Percentiles rank a stretch among this genome's conserved stretches.
Evolutionary conservation across 2,113 vertebrate genomes (phyloP).

Genomic region (Diadophis punctatus): DNA sequence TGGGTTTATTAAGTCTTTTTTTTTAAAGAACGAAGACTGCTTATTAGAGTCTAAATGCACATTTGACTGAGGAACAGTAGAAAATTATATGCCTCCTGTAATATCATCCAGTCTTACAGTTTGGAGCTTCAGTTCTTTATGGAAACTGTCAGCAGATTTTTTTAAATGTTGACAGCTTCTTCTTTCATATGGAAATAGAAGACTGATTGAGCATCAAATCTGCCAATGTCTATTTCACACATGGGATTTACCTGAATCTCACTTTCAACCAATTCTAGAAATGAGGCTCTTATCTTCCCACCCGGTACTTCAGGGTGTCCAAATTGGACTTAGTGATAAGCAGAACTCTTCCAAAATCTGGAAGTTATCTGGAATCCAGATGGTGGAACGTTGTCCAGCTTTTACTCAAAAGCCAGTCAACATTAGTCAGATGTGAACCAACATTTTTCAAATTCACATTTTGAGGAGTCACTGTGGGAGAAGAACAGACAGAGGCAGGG

Average conservation of each 20-base stretch:
- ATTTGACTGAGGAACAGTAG: neutral
- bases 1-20: neutral
- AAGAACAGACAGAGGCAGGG: neutral
- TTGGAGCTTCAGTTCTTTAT: neutral
- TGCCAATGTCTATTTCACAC: neutral
- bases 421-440: neutral
- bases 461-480: neutral
- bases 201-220: neutral
- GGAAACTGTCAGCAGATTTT: neutral
- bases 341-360: neutral
- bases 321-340: neutral
- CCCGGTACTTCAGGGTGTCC: neutral
- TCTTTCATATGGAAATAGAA: slow-evolving; percentile 24
- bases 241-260: neutral
- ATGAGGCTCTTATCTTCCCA: neutral
- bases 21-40: neutral
- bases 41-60: neutral
- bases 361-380: neutral
- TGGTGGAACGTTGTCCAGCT: neutral
- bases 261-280: neutral
- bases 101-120: neutral
- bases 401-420: neutral
- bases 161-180: neutral
- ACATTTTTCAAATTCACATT: neutral
- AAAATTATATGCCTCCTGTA: neutral